These are phyloP conservation scores for Athetis lepigone DNA, from an alignment of 2,888 invertebrate genomes.

Conservation along the genomic window DNA sequence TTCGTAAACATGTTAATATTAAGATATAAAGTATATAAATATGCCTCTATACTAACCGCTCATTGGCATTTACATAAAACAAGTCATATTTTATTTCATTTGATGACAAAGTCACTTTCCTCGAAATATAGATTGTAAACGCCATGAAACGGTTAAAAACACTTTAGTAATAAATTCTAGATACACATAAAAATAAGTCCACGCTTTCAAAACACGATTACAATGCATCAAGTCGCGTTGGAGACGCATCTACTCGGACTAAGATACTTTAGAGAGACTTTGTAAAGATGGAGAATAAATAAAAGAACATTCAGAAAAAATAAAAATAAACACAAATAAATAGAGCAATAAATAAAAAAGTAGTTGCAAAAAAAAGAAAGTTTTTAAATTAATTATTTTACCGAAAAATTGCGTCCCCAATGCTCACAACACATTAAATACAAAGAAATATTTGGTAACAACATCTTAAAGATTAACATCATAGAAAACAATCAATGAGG, in stretches of 20 bases:
- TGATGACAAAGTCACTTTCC: background rate
- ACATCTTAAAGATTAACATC: conserved; percentile 79
- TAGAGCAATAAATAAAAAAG: conserved; percentile 44
- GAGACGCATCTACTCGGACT: conserved; percentile 45
- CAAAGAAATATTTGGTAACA: conserved; percentile 90
- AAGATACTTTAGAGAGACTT: conserved; percentile 41
- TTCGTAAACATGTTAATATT: conserved; percentile 62
- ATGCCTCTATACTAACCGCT: conserved; percentile 60
- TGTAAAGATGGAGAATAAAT: conserved; percentile 7
- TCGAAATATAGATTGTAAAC: conserved; percentile 43
- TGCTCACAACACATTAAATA: conserved; percentile 79
- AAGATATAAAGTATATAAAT: conserved; percentile 61
- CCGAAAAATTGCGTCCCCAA: conserved; percentile 61
- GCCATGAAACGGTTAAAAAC: conserved; percentile 50
- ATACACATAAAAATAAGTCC: conserved; percentile 61
- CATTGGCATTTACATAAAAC: conserved; percentile 40
- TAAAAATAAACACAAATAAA: conserved; percentile 34
- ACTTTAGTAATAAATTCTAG: conserved; percentile 53
- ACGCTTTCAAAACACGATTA: conserved; percentile 64
- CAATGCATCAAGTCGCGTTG: conserved; percentile 48
- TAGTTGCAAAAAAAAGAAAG: conserved; percentile 21
- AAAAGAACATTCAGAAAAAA: conserved; percentile 32
- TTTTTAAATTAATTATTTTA: conserved; percentile 23
- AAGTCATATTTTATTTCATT: conserved; percentile 1
- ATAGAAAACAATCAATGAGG: conserved; percentile 66